phyloP scores from a whole-genome alignment of 1,140 invertebrate genomes.

The Hesperophylax magnus region DNA sequence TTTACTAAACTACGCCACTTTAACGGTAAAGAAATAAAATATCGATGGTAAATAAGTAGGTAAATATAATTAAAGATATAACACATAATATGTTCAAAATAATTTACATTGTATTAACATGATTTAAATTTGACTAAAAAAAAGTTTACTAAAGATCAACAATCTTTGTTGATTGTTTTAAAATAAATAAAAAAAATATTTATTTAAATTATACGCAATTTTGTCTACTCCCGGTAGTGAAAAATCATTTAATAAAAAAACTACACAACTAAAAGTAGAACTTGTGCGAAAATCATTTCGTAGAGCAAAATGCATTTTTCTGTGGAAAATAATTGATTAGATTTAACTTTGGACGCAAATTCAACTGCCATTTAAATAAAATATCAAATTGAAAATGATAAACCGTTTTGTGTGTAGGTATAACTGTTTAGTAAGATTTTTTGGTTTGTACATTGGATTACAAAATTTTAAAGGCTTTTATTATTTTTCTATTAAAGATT shows the following conservation, averaged over 20 bases:
- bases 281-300: no score
- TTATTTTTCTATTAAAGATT: constrained; percentile 42
- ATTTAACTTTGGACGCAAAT: not conserved
- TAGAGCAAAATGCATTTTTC: no score
- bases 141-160: constrained; percentile 32
- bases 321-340: no score
- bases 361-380: constrained; percentile 6
- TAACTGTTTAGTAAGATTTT: constrained; percentile 32
- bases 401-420: constrained; percentile 15
- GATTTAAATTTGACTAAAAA: constrained; percentile 46
- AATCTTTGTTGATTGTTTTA: not conserved
- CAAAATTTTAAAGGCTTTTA: constrained; percentile 54
- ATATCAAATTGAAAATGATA: constrained; percentile 15
- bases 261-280: no score
- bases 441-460: constrained; percentile 55
- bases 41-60: constrained; percentile 71
- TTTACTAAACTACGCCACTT: constrained; percentile 72
- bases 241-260: not conserved
- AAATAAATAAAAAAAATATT: constrained; percentile 3
- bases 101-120: constrained; percentile 37
- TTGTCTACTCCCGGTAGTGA: constrained; percentile 13
- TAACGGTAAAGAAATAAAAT: constrained; percentile 68
- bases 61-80: constrained; percentile 57
- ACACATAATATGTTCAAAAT: constrained; percentile 69
- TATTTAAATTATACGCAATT: constrained; percentile 17